A percentile compares a stretch with the other conserved stretches of the same genome.
Evolutionary conservation across 2,113 vertebrate species (phyloP).

Genomic region (Calyptomena viridis): DNA sequence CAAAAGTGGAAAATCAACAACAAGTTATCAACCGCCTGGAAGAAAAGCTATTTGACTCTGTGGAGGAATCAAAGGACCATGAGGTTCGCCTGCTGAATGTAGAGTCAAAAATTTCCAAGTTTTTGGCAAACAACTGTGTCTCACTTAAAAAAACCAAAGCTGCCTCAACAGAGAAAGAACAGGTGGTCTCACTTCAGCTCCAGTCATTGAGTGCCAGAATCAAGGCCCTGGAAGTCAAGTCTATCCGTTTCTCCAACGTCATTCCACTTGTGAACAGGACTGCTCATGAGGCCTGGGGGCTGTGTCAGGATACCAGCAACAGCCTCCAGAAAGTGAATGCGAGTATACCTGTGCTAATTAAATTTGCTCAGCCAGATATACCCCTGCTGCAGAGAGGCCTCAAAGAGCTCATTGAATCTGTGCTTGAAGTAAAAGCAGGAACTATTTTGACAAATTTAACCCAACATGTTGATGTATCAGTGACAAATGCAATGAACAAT

Average conservation of each 20-base stretch:
- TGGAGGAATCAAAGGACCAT: constrained; percentile 34
- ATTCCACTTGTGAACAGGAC: constrained; percentile 75
- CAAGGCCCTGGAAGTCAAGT: constrained; percentile 75
- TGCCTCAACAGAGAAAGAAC: constrained; percentile 45
- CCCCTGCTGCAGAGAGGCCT: constrained; percentile 68
- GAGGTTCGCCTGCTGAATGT: constrained; percentile 64
- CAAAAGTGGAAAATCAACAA: constrained; percentile 50
- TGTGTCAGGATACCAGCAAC: constrained; percentile 57
- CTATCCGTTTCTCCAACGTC: constrained; percentile 55
- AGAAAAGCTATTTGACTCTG: constrained; percentile 33
- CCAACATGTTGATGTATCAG: constrained; percentile 27
- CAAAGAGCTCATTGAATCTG: constrained; percentile 65
- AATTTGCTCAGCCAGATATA: constrained; percentile 53
- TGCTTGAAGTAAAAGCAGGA: constrained; percentile 69
- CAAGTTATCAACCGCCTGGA: constrained; percentile 45
- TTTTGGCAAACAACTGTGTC: constrained; percentile 58
- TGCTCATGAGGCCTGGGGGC: constrained; percentile 43
- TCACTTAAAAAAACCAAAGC: constrained; percentile 40
- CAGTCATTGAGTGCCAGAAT: constrained; percentile 73
- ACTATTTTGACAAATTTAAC: constrained; percentile 72
- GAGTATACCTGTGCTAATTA: constrained; percentile 55
- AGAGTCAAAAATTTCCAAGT: constrained; percentile 73
- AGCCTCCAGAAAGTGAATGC: constrained; percentile 59
- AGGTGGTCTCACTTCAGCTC: constrained; percentile 45
- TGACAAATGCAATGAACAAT: constrained; percentile 37